These are phyloP conservation scores for Fregata magnificens DNA, from an alignment of 2,113 vertebrate species.

Conservation along the genomic window DNA sequence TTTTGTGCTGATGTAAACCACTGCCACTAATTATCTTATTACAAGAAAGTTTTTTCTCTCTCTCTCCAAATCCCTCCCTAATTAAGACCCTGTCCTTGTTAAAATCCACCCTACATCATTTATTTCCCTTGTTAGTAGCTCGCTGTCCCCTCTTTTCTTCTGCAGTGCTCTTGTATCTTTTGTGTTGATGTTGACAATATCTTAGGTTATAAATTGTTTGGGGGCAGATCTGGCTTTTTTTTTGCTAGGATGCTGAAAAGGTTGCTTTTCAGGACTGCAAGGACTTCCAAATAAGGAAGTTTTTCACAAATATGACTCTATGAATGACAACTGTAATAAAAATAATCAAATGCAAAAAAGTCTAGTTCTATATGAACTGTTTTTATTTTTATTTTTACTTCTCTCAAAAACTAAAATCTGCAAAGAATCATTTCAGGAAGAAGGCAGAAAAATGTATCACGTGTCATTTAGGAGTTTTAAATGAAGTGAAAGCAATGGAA, in stretches of 20 bases:
- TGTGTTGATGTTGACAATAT: neutral
- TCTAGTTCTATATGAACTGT: neutral
- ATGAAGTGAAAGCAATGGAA: neutral
- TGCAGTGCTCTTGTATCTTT: neutral
- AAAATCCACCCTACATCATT: slow-evolving; percentile 4
- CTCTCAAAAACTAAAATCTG: neutral
- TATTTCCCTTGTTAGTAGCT: neutral
- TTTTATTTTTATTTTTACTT: neutral
- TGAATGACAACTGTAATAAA: neutral
- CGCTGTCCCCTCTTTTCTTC: neutral
- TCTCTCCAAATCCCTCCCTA: slow-evolving; percentile 8
- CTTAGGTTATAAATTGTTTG: neutral
- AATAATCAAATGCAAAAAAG: neutral
- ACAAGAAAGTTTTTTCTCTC: neutral
- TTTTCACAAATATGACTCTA: neutral
- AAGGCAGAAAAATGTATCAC: rapidly evolving
- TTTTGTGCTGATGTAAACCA: slow-evolving; percentile 16
- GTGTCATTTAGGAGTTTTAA: neutral
- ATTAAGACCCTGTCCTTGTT: slow-evolving; percentile 13
- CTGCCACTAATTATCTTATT: slow-evolving; percentile 16
- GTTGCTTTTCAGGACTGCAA: neutral
- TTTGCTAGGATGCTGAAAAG: neutral
- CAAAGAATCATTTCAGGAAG: neutral
- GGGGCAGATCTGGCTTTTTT: neutral
- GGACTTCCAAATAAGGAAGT: neutral